Conservation (phyloP, 2,113 vertebrate genomes). For the Cheilinus undulatus region DNA sequence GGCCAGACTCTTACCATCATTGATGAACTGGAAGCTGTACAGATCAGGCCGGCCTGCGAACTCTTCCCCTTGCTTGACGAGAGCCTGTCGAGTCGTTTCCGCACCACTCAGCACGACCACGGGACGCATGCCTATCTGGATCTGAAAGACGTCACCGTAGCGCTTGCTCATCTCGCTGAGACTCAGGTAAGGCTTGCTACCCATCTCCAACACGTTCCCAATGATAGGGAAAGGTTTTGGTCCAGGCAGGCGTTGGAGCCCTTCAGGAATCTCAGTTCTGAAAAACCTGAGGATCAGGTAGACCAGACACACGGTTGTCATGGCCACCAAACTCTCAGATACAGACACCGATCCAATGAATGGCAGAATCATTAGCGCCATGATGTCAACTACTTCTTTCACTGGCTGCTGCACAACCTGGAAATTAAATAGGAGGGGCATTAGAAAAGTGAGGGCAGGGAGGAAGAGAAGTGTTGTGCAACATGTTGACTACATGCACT, state of each 20-base stretch:
- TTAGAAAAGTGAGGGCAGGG: conserved; percentile 46
- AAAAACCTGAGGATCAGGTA: conserved; percentile 79
- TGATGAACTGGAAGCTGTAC: conserved; percentile 80
- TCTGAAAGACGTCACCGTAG: conserved; percentile 88
- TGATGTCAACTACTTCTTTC: conserved; percentile 53
- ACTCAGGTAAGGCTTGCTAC: conserved; percentile 84
- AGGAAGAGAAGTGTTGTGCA: conserved; percentile 56
- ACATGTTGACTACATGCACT: conserved; percentile 44
- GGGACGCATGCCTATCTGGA: conserved; percentile 88
- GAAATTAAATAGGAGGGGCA: conserved; percentile 60
- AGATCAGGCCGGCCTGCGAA: conserved; percentile 90
- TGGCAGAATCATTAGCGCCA: conserved; percentile 80
- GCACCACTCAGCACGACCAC: conserved; percentile 90
- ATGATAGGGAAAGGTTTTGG: conserved; percentile 88
- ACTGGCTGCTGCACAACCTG: conserved; percentile 52
- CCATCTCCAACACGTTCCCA: conserved; percentile 86
- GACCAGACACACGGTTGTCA: conserved; percentile 78
- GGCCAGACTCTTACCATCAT: conserved; percentile 82
- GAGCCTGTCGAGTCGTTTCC: conserved; percentile 87
- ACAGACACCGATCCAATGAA: conserved; percentile 74
- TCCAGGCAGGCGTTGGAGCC: conserved; percentile 86
- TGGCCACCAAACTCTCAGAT: conserved; percentile 83
- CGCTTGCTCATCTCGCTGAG: conserved; percentile 85
- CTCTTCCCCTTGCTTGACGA: conserved; percentile 89
- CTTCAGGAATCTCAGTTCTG: conserved; percentile 78